These are phyloP conservation scores for Ctena decussata DNA, from an alignment of 2,888 invertebrate species.

Conservation along the genomic window DNA sequence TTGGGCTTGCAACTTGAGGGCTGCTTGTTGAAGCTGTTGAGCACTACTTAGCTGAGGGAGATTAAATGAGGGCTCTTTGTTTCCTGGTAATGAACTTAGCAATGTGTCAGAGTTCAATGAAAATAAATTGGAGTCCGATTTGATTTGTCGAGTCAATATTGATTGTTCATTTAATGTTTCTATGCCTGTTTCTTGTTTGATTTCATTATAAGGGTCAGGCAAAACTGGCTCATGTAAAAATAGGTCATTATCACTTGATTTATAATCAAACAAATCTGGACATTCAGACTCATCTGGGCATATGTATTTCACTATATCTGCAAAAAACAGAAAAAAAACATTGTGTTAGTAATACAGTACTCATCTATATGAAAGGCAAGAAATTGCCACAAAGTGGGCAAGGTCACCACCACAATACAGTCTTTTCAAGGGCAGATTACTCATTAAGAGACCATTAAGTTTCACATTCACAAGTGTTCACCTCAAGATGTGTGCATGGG, in stretches of 20 bases:
- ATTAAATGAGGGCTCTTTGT: slow-evolving; percentile 47
- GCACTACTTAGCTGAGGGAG: slow-evolving; percentile 63
- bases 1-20: slow-evolving; percentile 65
- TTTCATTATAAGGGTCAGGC: neutral
- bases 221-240: slow-evolving; percentile 17
- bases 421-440: too few relatives aligned
- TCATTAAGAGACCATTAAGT: too few relatives aligned
- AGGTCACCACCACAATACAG: too few relatives aligned
- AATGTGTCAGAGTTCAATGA: slow-evolving; percentile 54
- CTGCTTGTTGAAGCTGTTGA: slow-evolving; percentile 72
- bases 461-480: too few relatives aligned
- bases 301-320: slow-evolving; percentile 82
- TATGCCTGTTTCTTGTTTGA: slow-evolving; percentile 47
- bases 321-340: too few relatives aligned
- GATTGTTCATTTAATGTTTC: slow-evolving; percentile 54
- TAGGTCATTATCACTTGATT: slow-evolving; percentile 25
- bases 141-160: slow-evolving; percentile 43
- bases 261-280: slow-evolving; percentile 37
- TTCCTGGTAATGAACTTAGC: slow-evolving; percentile 32
- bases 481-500: too few relatives aligned
- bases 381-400: too few relatives aligned
- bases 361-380: too few relatives aligned
- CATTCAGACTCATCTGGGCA: slow-evolving; percentile 69
- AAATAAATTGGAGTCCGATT: slow-evolving; percentile 61
- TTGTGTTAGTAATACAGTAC: too few relatives aligned